Evolutionary conservation across 2,113 vertebrate species (phyloP).

Genomic region (Brachyistius frenatus): DNA sequence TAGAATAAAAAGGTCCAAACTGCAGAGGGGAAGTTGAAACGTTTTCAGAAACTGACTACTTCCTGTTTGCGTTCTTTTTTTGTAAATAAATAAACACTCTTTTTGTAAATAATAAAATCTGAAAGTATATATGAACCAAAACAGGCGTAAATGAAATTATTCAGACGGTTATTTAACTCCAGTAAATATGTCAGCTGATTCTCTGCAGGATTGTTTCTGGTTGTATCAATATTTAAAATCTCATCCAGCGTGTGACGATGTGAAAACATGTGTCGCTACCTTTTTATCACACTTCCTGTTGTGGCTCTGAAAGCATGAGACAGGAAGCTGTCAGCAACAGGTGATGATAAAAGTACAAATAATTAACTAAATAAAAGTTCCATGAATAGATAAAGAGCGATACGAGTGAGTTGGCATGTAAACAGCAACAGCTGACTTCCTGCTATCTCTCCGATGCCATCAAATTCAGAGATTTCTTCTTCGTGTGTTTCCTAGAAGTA

Average conservation of each 20-base stretch:
- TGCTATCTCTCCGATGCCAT: not conserved
- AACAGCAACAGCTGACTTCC: not conserved
- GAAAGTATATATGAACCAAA: too few relatives aligned
- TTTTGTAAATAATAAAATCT: too few relatives aligned
- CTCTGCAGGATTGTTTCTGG: too few relatives aligned
- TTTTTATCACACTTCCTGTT: not conserved
- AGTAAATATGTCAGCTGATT: too few relatives aligned
- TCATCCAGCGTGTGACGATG: too few relatives aligned
- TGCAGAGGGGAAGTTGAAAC: too few relatives aligned
- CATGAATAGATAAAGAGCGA: not conserved
- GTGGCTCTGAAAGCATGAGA: not conserved
- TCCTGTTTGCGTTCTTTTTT: too few relatives aligned
- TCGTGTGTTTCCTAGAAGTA: constrained; percentile 49
- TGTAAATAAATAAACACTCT: too few relatives aligned
- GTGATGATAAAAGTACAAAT: not conserved
- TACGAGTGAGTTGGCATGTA: not conserved
- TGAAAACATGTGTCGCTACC: not conserved
- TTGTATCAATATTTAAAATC: not conserved
- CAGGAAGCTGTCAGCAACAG: constrained; percentile 24
- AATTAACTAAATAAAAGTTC: not conserved
- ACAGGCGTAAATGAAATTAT: too few relatives aligned
- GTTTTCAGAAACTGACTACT: too few relatives aligned
- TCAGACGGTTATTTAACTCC: too few relatives aligned
- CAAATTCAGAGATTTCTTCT: not conserved
- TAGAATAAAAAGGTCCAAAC: too few relatives aligned